Percentiles rank a stretch among this genome's conserved stretches.
These are phyloP conservation scores for Polyommatus iphigenia DNA, from an alignment of 2,888 invertebrate genomes.

Conservation along the genomic window DNA sequence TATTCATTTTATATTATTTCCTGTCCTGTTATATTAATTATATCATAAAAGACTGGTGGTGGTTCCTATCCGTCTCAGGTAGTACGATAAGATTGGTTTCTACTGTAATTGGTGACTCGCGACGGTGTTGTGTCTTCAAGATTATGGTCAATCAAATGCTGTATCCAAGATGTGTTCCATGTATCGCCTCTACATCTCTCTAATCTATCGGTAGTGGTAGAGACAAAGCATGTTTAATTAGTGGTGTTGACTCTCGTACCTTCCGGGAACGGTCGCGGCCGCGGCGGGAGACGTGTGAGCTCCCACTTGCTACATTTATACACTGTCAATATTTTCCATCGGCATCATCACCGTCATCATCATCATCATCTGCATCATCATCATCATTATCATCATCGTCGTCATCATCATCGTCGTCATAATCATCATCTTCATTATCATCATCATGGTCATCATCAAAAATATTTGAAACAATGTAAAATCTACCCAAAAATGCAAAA, in stretches of 20 bases:
- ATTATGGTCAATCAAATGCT: too few relatives aligned
- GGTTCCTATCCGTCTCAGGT: too few relatives aligned
- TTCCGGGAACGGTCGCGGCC: slow-evolving; percentile 53
- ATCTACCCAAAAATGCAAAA: too few relatives aligned
- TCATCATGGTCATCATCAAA: background rate
- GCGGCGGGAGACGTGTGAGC: slow-evolving; percentile 48
- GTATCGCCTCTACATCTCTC: slow-evolving; percentile 37
- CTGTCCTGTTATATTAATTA: too few relatives aligned
- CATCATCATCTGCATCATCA: background rate
- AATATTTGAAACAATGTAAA: too few relatives aligned
- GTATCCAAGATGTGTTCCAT: too few relatives aligned
- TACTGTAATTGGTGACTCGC: too few relatives aligned
- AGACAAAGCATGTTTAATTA: slow-evolving; percentile 72
- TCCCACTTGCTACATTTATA: slow-evolving; percentile 37
- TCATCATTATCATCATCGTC: background rate
- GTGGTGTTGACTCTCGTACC: slow-evolving; percentile 47
- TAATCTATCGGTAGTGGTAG: slow-evolving; percentile 55
- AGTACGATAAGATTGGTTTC: too few relatives aligned
- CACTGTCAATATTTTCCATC: background rate
- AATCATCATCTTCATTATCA: background rate
- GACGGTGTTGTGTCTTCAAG: too few relatives aligned
- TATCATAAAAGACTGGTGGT: too few relatives aligned
- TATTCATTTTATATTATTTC: too few relatives aligned
- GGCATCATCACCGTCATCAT: background rate
- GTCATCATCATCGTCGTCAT: background rate